Conservation (phyloP, 2,888 invertebrate genomes). For the Eupithecia dodoneata region DNA sequence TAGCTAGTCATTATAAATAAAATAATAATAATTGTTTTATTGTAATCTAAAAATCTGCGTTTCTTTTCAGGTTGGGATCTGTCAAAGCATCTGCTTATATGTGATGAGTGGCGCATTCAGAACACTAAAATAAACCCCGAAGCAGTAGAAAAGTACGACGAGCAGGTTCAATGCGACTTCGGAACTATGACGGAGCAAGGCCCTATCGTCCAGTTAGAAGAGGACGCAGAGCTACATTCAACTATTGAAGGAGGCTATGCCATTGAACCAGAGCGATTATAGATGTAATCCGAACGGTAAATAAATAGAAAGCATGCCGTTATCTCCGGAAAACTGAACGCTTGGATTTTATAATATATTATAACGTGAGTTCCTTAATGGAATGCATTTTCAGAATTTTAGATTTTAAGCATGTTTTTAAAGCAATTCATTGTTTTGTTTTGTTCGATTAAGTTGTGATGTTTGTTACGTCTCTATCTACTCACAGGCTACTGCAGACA, state of each 20-base stretch:
- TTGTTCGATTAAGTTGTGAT: too few species aligned
- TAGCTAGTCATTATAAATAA: background rate
- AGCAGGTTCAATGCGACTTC: constrained; percentile 11
- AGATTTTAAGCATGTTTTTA: too few species aligned
- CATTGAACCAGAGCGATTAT: constrained; percentile 20
- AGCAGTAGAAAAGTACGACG: constrained; percentile 17
- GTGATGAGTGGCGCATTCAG: constrained; percentile 83
- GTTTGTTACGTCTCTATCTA: too few species aligned
- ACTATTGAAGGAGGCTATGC: constrained; percentile 2
- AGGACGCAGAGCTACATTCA: background rate
- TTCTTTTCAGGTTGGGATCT: constrained; percentile 84
- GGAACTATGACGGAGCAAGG: background rate
- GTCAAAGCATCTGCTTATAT: constrained; percentile 82
- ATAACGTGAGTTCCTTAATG: too few species aligned
- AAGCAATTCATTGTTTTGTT: too few species aligned
- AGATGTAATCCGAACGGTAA: too few species aligned
- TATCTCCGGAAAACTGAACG: background rate
- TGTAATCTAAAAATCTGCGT: background rate
- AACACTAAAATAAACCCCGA: constrained; percentile 12
- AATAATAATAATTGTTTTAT: background rate
- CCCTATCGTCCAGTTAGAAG: background rate
- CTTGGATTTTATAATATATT: too few species aligned
- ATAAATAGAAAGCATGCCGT: too few species aligned
- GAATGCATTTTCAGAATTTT: too few species aligned
- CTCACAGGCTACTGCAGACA: background rate